Evolutionary conservation across 2,113 vertebrate genomes (phyloP).

Genomic region (Drymodes brunneopygia): DNA sequence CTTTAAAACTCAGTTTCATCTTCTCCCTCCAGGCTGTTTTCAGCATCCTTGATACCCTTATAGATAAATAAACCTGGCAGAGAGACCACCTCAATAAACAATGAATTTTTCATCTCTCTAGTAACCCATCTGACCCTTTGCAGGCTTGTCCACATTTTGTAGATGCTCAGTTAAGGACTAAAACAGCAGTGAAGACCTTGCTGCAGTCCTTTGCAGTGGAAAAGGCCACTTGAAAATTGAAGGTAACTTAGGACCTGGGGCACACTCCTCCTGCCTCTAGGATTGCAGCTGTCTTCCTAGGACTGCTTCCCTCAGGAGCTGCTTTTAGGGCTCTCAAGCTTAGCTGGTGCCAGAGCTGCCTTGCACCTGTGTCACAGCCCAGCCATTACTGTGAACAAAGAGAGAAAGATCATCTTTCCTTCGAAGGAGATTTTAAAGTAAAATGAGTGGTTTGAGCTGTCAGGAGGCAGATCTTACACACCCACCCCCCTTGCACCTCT

Average conservation of each 20-base stretch:
- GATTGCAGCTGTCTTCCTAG: not conserved
- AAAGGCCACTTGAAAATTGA: not conserved
- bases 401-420: not conserved
- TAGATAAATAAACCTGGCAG: not conserved
- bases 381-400: not conserved
- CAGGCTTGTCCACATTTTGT: not conserved
- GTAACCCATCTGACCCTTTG: not conserved
- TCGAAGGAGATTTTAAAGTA: not conserved
- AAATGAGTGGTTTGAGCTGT: not conserved
- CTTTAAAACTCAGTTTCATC: not conserved
- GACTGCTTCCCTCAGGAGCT: not conserved
- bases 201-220: accelerated
- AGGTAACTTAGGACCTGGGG: not conserved
- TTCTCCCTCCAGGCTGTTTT: not conserved
- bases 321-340: not conserved
- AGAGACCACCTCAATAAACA: not conserved
- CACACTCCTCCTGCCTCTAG: not conserved
- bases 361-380: not conserved
- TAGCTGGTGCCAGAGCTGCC: not conserved
- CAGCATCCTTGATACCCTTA: not conserved
- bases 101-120: not conserved
- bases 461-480: not conserved
- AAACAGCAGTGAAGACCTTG: not conserved
- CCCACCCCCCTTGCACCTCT: accelerated
- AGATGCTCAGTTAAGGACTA: not conserved